phyloP scores from a whole-genome alignment of 2,113 vertebrate genomes.

The Tachycineta bicolor region DNA sequence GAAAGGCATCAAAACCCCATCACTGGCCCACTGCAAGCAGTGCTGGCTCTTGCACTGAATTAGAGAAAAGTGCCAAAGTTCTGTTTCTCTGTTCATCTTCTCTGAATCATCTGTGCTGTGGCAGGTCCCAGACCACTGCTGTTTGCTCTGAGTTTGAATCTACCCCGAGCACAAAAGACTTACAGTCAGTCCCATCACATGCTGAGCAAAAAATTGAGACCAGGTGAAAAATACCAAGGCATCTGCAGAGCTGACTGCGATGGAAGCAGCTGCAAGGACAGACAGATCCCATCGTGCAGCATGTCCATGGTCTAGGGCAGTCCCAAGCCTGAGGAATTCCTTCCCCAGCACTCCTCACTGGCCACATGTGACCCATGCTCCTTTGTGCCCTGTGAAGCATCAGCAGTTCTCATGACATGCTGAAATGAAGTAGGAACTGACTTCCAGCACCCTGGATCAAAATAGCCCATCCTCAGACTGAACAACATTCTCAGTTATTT shows the following conservation, averaged over 20 bases:
- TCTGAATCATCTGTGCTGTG: neutral
- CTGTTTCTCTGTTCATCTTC: neutral
- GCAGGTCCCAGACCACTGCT: neutral
- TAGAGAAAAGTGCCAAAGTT: neutral
- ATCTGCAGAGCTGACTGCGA: neutral
- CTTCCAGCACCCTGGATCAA: neutral
- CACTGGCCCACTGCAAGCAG: neutral
- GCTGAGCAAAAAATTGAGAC: neutral
- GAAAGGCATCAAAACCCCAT: neutral
- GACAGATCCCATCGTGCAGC: neutral
- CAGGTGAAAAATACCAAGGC: neutral
- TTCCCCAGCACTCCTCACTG: accelerated
- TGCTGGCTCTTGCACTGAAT: neutral
- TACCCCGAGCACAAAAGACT: accelerated
- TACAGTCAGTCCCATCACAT: accelerated
- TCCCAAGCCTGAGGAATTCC: neutral
- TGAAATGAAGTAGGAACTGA: neutral
- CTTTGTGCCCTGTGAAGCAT: neutral
- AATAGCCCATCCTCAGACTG: neutral
- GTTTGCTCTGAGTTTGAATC: neutral
- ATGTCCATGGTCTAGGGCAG: neutral
- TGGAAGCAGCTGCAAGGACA: neutral
- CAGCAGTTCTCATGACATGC: neutral
- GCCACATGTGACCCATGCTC: neutral
- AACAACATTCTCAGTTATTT: neutral